Percentiles rank a stretch among this genome's conserved stretches.
Evolutionary conservation across 2,113 vertebrate species (phyloP).

Genomic region (Pollachius pollachius): DNA sequence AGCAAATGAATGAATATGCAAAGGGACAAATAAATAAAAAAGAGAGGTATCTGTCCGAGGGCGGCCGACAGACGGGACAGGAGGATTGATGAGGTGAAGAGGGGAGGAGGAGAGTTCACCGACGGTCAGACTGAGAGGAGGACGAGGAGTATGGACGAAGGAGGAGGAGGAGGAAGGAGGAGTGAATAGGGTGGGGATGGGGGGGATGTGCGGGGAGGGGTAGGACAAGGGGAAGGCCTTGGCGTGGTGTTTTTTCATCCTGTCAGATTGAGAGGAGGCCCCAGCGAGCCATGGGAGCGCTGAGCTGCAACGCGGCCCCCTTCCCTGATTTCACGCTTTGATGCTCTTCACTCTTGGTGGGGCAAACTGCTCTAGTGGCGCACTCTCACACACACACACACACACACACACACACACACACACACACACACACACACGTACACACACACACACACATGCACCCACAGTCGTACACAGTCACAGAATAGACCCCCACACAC

Average conservation of each 20-base stretch:
- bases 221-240: conserved; percentile 19
- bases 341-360: conserved; percentile 54
- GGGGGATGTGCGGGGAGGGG: background rate
- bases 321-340: conserved; percentile 71
- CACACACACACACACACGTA: background rate
- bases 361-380: conserved; percentile 46
- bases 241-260: conserved; percentile 45
- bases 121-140: too few species aligned
- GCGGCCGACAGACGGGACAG: too few species aligned
- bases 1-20: too few species aligned
- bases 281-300: conserved; percentile 56
- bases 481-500: background rate
- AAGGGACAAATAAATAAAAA: background rate
- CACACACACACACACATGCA: background rate
- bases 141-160: background rate
- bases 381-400: conserved; percentile 41
- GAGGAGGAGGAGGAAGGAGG: background rate
- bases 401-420: conserved; percentile 8
- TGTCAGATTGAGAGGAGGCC: conserved; percentile 60
- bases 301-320: conserved; percentile 66
- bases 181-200: too few species aligned
- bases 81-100: too few species aligned
- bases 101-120: too few species aligned
- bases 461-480: too few species aligned
- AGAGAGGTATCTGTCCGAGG: too few species aligned